Evolutionary conservation across 1,140 invertebrate genomes (phyloP), one percentile per base, ranked within the genome.

Genomic region (Matsumurasca onukii): DNA sequence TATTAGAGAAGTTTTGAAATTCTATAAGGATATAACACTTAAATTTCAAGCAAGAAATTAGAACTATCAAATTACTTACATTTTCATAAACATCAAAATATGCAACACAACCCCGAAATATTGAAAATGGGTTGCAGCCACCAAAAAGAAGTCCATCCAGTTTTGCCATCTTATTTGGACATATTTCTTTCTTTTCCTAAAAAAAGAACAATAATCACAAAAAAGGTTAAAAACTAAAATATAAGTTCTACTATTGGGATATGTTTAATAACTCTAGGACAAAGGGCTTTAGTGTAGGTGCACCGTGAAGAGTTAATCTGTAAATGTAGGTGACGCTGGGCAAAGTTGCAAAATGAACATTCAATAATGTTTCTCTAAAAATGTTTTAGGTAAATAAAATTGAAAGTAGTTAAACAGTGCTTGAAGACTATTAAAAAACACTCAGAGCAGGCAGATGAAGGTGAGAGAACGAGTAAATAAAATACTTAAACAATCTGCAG

Each of bases 1-100:
- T n/a, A n/a, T n/a, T n/a, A n/a, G n/a, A n/a, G n/a, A n/a, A n/a
- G n/a, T n/a, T n/a, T n/a, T n/a, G n/a, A n/a, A n/a, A n/a, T n/a
- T n/a, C n/a, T n/a, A n/a, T n/a, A n/a, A n/a, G n/a, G n/a, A n/a
- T n/a, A n/a, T n/a, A n/a, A n/a, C n/a, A n/a, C n/a, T n/a, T n/a
- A n/a, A n/a, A n/a, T n/a, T n/a, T n/a, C n/a, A n/a, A n/a, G n/a
- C n/a, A n/a, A n/a, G n/a, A n/a, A n/a, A n/a, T n/a, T n/a, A n/a
- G n/a, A n/a, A n/a, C n/a, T n/a, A n/a, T n/a, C n/a, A n/a, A n/a
- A n/a, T n/a, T n/a, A 52, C 34, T 63, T 57, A 63, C 66, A 20
- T 62, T 25, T 45, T 66, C 31, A 39, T 57, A 71, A 61, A 62
- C n/a, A 52, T 70, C 48, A 66, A 72, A 68, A 45, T 70, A 72